Evolutionary conservation across 2,888 invertebrate species (phyloP).

Genomic region (Netelia fuscicornis): DNA sequence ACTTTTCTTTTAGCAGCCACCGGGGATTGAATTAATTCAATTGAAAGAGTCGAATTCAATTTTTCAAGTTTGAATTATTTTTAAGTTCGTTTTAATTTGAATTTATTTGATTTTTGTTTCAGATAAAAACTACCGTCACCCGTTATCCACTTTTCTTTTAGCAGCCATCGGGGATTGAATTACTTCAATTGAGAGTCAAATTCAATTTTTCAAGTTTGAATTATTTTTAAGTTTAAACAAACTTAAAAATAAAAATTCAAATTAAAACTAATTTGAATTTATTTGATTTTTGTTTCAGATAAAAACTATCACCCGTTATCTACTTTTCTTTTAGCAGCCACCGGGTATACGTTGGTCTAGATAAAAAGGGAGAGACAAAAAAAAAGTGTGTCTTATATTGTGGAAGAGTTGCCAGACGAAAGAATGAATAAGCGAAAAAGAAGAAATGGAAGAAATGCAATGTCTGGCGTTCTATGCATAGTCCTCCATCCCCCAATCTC

Average conservation of each 20-base stretch:
- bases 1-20: constrained; percentile 15
- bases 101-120: too few relatives aligned
- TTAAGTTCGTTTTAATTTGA: too few relatives aligned
- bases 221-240: too few relatives aligned
- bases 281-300: too few relatives aligned
- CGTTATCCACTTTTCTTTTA: constrained; percentile 16
- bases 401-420: constrained; percentile 22
- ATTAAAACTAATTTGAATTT: too few relatives aligned
- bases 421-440: constrained; percentile 43
- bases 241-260: too few relatives aligned
- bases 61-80: too few relatives aligned
- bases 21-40: not conserved
- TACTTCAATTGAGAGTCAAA: too few relatives aligned
- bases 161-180: not conserved
- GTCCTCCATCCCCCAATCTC: constrained; percentile 37
- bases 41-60: too few relatives aligned
- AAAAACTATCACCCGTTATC: too few relatives aligned
- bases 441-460: constrained; percentile 30
- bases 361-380: not conserved
- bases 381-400: not conserved
- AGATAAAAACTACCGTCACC: not conserved
- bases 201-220: too few relatives aligned
- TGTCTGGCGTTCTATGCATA: constrained; percentile 59
- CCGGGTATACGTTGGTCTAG: constrained; percentile 4
- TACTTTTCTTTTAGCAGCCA: not conserved